Evolutionary conservation across 2,797 vertebrate genomes (phyloP).

Genomic region (Cynopterus sphinx): DNA sequence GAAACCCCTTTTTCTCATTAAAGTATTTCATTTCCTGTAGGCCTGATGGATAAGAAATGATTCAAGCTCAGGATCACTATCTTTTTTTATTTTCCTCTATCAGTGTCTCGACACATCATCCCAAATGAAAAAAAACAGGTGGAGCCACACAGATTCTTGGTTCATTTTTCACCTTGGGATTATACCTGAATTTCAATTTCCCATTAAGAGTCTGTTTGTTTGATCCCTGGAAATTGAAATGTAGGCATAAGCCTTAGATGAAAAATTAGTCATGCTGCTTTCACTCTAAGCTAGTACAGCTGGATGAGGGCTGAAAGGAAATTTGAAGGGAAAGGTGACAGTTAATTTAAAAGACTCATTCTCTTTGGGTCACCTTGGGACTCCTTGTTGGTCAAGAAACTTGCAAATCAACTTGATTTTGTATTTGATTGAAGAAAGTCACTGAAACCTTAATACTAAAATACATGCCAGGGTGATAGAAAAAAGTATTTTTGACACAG

Average conservation of each 20-base stretch:
- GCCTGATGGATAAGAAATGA: constrained; percentile 60
- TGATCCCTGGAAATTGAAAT: constrained; percentile 79
- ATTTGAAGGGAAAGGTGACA: constrained; percentile 70
- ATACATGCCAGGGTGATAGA: neutral
- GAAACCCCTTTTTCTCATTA: constrained; percentile 63
- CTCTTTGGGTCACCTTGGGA: constrained; percentile 69
- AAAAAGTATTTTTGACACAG: constrained; percentile 17
- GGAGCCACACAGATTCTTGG: constrained; percentile 42
- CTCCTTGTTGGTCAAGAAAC: constrained; percentile 69
- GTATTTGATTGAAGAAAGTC: constrained; percentile 64
- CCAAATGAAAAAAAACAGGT: constrained; percentile 58
- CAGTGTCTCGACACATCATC: constrained; percentile 63
- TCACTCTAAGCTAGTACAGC: constrained; percentile 33
- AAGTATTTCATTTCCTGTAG: constrained; percentile 72
- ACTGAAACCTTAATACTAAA: constrained; percentile 41
- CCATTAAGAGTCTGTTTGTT: constrained; percentile 75
- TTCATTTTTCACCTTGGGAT: constrained; percentile 78
- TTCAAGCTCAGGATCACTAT: constrained; percentile 52
- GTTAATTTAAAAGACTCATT: constrained; percentile 71
- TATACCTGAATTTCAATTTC: constrained; percentile 80
- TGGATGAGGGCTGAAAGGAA: constrained; percentile 59
- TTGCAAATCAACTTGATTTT: constrained; percentile 66
- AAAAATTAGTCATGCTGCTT: constrained; percentile 73
- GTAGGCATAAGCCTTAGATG: constrained; percentile 72
- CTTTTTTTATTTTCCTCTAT: constrained; percentile 53